Conservation (phyloP, 2,888 invertebrate genomes). For the Ophraella communa region DNA sequence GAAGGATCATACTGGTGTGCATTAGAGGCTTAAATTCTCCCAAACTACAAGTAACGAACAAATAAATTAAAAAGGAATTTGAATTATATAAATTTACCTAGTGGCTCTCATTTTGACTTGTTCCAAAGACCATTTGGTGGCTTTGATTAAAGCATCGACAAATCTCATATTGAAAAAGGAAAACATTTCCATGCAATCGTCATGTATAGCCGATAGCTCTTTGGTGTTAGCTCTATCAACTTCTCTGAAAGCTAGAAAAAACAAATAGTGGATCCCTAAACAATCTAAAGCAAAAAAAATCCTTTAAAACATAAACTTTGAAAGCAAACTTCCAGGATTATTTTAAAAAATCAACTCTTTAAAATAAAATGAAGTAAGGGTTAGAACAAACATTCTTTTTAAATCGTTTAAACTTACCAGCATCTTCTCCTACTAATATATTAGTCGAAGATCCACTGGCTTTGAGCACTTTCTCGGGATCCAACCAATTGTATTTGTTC, state of each 20-base stretch:
- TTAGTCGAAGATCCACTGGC: slow-evolving; percentile 68
- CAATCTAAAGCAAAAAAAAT: too few relatives aligned
- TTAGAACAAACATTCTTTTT: too few relatives aligned
- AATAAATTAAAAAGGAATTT: not conserved
- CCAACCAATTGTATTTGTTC: slow-evolving; percentile 70
- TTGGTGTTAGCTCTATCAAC: slow-evolving; percentile 67
- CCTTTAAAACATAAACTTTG: too few relatives aligned
- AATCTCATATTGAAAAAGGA: slow-evolving; percentile 80
- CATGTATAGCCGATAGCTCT: slow-evolving; percentile 67
- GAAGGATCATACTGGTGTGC: slow-evolving; percentile 68
- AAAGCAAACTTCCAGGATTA: too few relatives aligned
- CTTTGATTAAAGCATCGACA: slow-evolving; percentile 75
- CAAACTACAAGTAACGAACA: slow-evolving; percentile 32
- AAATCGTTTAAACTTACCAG: too few relatives aligned
- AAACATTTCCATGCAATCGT: slow-evolving; percentile 82
- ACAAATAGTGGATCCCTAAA: slow-evolving; percentile 5
- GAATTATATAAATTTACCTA: slow-evolving; percentile 42
- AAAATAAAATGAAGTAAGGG: too few relatives aligned
- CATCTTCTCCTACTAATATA: slow-evolving; percentile 63
- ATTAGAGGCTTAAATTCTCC: slow-evolving; percentile 62
- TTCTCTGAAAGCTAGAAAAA: slow-evolving; percentile 66
- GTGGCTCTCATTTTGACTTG: slow-evolving; percentile 68
- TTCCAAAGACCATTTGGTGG: slow-evolving; percentile 77
- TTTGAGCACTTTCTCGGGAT: slow-evolving; percentile 67
- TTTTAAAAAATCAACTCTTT: too few relatives aligned